Conservation (phyloP, 2,113 vertebrate species). For the Thinocorus orbignyianus region DNA sequence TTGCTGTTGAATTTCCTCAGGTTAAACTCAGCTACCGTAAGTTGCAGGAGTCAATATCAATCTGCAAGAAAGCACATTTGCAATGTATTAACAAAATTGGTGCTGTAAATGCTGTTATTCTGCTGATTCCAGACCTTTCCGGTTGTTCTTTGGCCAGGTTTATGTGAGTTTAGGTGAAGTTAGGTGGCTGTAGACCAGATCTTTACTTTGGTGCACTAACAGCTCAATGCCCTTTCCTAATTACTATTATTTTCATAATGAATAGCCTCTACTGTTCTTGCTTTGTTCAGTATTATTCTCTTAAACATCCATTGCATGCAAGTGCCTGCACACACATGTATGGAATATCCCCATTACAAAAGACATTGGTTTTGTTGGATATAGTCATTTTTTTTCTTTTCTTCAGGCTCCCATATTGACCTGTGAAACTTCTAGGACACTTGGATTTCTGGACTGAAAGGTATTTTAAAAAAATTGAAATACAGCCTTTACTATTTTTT, state of each 20-base stretch:
- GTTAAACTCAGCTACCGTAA: background rate
- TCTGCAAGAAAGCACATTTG: background rate
- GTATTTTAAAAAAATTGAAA: background rate
- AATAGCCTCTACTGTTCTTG: background rate
- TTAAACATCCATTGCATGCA: background rate
- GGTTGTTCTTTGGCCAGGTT: background rate
- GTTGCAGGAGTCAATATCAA: background rate
- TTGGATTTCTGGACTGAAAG: background rate
- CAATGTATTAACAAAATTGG: background rate
- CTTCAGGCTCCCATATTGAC: background rate
- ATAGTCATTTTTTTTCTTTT: too few species aligned
- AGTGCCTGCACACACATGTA: rapidly evolving
- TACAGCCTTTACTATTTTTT: background rate
- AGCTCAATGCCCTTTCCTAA: background rate
- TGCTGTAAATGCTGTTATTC: background rate
- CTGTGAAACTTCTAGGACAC: background rate
- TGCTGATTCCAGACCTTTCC: background rate
- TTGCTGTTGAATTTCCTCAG: background rate
- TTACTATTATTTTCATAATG: background rate
- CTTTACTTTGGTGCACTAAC: background rate
- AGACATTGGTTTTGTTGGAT: background rate
- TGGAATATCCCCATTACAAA: background rate
- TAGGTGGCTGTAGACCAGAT: background rate
- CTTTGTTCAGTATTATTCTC: background rate
- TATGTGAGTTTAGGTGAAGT: background rate